Evolutionary conservation across 2,113 vertebrate genomes (phyloP).

Genomic region (Proteles cristata): DNA sequence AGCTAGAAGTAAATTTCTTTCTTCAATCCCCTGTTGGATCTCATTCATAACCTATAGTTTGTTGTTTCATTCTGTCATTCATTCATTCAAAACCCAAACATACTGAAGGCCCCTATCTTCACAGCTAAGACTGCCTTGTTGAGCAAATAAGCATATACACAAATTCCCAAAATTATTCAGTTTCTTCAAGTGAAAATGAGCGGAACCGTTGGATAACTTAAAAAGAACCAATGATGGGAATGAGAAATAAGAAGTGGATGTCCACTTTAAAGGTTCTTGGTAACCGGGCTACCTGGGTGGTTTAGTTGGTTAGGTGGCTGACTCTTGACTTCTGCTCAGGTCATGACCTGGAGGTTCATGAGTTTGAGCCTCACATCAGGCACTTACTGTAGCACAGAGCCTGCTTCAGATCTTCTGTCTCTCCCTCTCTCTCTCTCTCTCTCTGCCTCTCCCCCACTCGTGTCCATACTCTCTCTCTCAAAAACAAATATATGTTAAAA

Average conservation of each 20-base stretch:
- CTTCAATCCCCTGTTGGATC: neutral
- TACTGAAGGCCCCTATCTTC: neutral
- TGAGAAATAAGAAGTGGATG: neutral
- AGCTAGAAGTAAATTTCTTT: neutral
- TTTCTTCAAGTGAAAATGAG: constrained; percentile 9
- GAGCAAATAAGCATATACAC: neutral
- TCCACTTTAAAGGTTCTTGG: neutral
- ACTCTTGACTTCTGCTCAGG: too few relatives aligned
- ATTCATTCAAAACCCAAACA: neutral
- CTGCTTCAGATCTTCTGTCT: too few relatives aligned
- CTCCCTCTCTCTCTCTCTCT: too few relatives aligned
- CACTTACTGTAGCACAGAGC: too few relatives aligned
- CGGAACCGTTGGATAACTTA: neutral
- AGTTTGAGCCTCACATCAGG: too few relatives aligned
- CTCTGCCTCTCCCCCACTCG: too few relatives aligned
- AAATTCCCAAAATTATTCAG: neutral
- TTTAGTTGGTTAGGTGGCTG: too few relatives aligned
- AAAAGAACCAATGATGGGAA: neutral
- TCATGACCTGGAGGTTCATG: too few relatives aligned
- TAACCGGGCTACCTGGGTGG: neutral
- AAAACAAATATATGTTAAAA: too few relatives aligned
- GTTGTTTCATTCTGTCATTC: neutral
- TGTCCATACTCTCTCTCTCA: too few relatives aligned
- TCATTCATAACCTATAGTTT: neutral
- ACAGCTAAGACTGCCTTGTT: neutral